Base-by-base conservation (phyloP, 2,113 vertebrate genomes). In the Coregonus clupeaformis region DNA sequence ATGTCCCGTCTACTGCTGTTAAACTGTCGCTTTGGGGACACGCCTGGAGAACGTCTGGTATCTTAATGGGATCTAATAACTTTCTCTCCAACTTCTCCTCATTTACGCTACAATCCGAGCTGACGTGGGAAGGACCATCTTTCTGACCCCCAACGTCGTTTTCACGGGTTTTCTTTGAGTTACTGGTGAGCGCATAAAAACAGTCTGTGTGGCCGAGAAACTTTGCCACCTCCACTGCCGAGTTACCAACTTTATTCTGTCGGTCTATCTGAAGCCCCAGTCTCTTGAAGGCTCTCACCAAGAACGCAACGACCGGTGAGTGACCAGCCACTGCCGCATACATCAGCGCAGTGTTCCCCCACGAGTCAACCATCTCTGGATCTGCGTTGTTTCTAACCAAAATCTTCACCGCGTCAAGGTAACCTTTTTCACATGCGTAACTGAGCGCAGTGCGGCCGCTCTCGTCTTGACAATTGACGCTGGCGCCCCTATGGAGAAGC, bases 211-310 rank as follows among this genome's bases (percentile, higher is more conserved):
- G 91, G 4, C 92, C 89, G 2, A 94, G 90, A 36, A 89, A 90
- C 77, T 81, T 89, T 0, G 91, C 92, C 59, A 93, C 88, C n/a
- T 85, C 85, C 0, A 87, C 49, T 0, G 92, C 92, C 0, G 90
- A 93, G 84, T 94, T 92, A 0, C 92, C 92, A 25, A 88, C 93
- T 77, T 88, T 85, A 65, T 94, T 94, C 20, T 78, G 88, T 16
- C 90, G 66, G 79, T 94, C 85, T 32, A 93, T 82, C 75, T 91
- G 85, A 7, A 94, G 89, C 25, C 93, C 90, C 30, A 94, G 77
- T 49, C 91, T 82, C 76, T 92, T 94, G 71, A 94, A 94, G 6
- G 92, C 91, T 16, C 91, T 77, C 73, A 92, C 90, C 52, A 94
- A 72, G 62, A 94, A 94, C 73, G 86, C 90, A 0, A 93, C 80